These are phyloP conservation scores for Ectemnius continuus DNA, from an alignment of 2,888 invertebrate genomes.

Conservation along the genomic window DNA sequence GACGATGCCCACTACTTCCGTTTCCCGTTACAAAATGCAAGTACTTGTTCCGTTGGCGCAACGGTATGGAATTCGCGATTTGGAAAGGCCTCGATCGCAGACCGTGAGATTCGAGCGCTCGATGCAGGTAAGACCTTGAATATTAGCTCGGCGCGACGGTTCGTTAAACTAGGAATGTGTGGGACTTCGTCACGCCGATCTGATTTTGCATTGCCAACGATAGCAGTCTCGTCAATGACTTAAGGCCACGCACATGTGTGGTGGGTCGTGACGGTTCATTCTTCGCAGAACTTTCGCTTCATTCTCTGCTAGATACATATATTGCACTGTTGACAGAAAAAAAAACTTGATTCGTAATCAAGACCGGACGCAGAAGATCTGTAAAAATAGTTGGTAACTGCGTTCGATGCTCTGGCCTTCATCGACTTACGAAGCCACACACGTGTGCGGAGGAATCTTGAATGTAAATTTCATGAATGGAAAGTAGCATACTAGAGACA, in stretches of 20 bases:
- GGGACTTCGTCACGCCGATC: constrained; percentile 60
- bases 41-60: no score
- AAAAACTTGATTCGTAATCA: no score
- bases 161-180: constrained; percentile 60
- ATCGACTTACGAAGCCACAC: neutral
- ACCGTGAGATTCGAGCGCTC: constrained; percentile 28
- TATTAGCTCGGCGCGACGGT: constrained; percentile 44
- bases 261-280: constrained; percentile 21
- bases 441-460: constrained; percentile 1
- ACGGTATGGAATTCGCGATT: constrained; percentile 5
- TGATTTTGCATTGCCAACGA: constrained; percentile 53
- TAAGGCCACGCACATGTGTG: constrained; percentile 36
- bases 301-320: constrained; percentile 33
- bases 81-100: constrained; percentile 28
- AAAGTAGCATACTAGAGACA: constrained; percentile 2
- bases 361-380: no score
- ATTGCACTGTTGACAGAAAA: no score
- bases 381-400: neutral
- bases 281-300: constrained; percentile 40
- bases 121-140: constrained; percentile 52
- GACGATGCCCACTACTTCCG: no score
- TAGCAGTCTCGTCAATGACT: constrained; percentile 54
- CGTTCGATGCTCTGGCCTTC: neutral
- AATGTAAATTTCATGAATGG: constrained; percentile 8
- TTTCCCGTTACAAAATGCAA: no score